Conservation (phyloP, 2,888 invertebrate species). For the Oscheius sp. region DNA sequence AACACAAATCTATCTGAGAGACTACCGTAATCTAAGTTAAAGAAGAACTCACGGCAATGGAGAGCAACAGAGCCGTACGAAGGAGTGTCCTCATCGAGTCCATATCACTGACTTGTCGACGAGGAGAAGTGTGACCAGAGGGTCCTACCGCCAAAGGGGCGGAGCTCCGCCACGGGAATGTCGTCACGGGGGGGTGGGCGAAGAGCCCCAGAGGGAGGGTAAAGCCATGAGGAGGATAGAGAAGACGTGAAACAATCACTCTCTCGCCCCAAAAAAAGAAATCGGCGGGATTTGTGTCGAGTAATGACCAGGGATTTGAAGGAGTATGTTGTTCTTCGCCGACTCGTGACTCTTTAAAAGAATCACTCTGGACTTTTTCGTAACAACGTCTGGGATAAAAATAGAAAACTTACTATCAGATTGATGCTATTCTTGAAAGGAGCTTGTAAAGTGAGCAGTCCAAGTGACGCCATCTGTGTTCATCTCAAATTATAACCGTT, state of each 20-base stretch:
- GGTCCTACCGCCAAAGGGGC: background rate
- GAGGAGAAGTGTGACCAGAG: background rate
- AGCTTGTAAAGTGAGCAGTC: too few relatives aligned
- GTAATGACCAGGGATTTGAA: background rate
- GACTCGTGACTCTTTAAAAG: background rate
- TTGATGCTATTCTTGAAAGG: too few relatives aligned
- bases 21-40: background rate
- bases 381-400: too few relatives aligned
- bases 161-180: background rate
- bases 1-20: too few relatives aligned
- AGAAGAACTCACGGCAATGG: conserved; percentile 11
- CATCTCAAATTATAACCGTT: too few relatives aligned
- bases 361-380: background rate
- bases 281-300: background rate
- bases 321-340: background rate
- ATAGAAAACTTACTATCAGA: too few relatives aligned
- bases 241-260: conserved; percentile 5
- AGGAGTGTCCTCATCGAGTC: conserved; percentile 9
- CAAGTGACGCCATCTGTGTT: too few relatives aligned
- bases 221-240: background rate
- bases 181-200: conserved; percentile 19
- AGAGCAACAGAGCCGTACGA: background rate
- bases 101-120: background rate
- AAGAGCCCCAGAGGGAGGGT: conserved; percentile 10
- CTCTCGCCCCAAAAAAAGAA: background rate